Conservation (phyloP, 1,140 invertebrate species). For the Atta colombica region DNA sequence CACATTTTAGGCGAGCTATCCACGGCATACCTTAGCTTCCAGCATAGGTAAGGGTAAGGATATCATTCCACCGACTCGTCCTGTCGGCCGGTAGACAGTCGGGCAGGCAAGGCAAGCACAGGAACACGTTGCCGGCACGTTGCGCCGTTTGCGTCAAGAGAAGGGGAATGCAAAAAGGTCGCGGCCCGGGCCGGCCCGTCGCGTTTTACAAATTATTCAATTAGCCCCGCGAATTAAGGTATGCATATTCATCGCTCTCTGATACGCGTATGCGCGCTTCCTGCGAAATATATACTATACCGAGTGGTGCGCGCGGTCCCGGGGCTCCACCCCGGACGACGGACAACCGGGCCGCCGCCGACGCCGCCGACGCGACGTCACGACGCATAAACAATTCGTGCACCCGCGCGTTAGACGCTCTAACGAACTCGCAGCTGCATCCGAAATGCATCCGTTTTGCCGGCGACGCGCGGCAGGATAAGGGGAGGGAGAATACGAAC, state of each 20-base stretch:
- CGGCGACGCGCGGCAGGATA: constrained; percentile 33
- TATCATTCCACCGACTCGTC: constrained; percentile 58
- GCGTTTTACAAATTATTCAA: constrained; percentile 87
- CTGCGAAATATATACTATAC: constrained; percentile 76
- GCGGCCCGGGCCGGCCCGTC: constrained; percentile 70
- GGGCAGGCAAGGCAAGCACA: neutral
- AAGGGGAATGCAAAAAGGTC: constrained; percentile 74
- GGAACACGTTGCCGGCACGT: constrained; percentile 37
- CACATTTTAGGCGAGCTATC: constrained; percentile 77
- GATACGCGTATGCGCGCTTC: constrained; percentile 83
- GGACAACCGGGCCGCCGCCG: constrained; percentile 50
- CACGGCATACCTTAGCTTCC: constrained; percentile 68
- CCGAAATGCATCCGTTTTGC: constrained; percentile 78
- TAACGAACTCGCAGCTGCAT: constrained; percentile 83
- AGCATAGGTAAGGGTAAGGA: constrained; percentile 62
- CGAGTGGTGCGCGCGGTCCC: constrained; percentile 35
- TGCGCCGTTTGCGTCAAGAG: constrained; percentile 1
- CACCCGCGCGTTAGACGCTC: constrained; percentile 81
- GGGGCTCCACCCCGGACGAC: constrained; percentile 48
- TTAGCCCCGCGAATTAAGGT: constrained; percentile 87
- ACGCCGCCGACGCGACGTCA: constrained; percentile 69
- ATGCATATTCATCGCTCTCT: constrained; percentile 86
- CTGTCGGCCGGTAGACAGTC: constrained; percentile 21
- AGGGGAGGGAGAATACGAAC: neutral
- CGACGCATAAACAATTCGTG: constrained; percentile 85